Conservation (phyloP, 2,113 vertebrate species). For the Rynchops niger region DNA sequence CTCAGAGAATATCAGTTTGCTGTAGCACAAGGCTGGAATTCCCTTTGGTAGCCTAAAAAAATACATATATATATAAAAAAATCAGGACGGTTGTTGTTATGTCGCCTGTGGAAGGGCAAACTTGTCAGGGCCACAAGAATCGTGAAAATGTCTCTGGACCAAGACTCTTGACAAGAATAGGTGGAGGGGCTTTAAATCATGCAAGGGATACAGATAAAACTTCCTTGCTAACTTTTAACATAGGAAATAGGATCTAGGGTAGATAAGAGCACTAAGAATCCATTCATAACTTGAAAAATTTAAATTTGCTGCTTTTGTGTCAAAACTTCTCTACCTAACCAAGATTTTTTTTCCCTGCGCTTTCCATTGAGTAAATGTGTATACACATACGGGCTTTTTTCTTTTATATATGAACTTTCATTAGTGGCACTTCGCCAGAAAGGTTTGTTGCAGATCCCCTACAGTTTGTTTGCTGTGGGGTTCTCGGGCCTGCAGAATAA, state of each 20-base stretch:
- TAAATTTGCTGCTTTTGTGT: neutral
- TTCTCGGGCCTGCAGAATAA: neutral
- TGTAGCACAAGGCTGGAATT: neutral
- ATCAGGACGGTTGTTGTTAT: neutral
- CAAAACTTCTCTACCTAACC: neutral
- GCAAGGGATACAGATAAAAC: neutral
- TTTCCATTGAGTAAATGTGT: neutral
- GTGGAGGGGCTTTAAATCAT: neutral
- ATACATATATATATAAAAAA: too few species aligned
- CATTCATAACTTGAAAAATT: neutral
- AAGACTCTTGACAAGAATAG: neutral
- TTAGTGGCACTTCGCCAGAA: neutral
- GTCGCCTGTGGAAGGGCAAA: neutral
- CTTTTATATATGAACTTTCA: neutral
- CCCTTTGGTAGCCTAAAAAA: neutral
- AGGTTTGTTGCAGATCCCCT: neutral
- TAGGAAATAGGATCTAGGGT: neutral
- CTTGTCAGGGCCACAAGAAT: neutral
- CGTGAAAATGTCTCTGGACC: rapidly evolving
- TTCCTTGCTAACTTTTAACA: neutral
- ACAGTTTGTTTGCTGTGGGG: neutral
- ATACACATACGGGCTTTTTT: rapidly evolving
- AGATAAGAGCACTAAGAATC: neutral
- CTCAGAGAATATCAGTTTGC: neutral
- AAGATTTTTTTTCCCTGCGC: neutral